Conservation (phyloP, 2,113 vertebrate genomes). For the Serinus canaria region DNA sequence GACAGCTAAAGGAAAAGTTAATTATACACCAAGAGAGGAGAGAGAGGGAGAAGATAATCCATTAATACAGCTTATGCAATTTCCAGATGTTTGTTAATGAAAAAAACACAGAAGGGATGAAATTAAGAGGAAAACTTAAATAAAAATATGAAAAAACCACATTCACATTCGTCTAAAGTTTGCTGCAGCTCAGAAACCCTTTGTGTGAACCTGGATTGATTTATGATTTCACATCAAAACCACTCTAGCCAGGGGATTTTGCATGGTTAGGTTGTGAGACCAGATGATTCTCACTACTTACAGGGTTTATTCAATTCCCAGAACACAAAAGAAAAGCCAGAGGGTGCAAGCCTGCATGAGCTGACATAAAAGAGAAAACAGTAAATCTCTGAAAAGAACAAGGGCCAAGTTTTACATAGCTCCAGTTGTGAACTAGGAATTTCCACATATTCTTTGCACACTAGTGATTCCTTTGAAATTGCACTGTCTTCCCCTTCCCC, state of each 20-base stretch:
- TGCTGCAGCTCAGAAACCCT: slow-evolving; percentile 12
- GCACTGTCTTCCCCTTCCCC: not conserved
- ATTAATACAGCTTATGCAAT: not conserved
- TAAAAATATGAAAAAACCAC: not conserved
- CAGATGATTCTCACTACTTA: slow-evolving; percentile 52
- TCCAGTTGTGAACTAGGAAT: slow-evolving; percentile 45
- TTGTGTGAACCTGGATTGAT: slow-evolving; percentile 37
- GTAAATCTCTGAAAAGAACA: slow-evolving; percentile 28
- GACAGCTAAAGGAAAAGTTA: not conserved
- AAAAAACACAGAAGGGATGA: slow-evolving; percentile 20
- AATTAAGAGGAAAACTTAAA: slow-evolving; percentile 30
- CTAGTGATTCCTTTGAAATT: slow-evolving; percentile 47
- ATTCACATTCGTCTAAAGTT: slow-evolving; percentile 6
- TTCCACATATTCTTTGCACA: slow-evolving; percentile 56
- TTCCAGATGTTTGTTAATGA: slow-evolving; percentile 23
- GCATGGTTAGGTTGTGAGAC: slow-evolving; percentile 40
- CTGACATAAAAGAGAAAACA: slow-evolving; percentile 53
- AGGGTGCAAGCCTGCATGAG: slow-evolving; percentile 36
- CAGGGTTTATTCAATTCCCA: slow-evolving; percentile 47
- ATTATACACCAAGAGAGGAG: not conserved
- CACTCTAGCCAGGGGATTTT: slow-evolving; percentile 22
- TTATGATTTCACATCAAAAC: slow-evolving; percentile 54
- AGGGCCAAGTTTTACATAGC: slow-evolving; percentile 44
- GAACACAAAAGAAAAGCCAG: slow-evolving; percentile 57
- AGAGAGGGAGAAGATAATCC: not conserved